Conservation (phyloP, 30 jellyfish, hydroid and myxozoan species). For the Chrysaora quinquecirrha region DNA sequence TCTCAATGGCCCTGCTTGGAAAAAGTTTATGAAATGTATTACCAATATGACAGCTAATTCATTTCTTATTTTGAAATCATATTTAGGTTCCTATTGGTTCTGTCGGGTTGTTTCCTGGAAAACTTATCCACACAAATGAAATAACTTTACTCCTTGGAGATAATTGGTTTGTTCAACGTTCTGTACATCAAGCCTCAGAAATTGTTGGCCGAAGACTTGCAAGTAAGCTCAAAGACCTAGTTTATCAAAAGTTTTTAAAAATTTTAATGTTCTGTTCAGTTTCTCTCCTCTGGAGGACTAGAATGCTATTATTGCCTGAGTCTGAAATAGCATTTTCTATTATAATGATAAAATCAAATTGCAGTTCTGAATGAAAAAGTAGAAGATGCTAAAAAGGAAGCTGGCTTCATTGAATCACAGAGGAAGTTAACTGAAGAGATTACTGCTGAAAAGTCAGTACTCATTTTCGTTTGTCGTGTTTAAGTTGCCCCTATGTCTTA, state of each 20-base stretch:
- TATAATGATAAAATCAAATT: background rate
- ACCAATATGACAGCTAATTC: background rate
- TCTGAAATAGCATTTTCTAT: too few species aligned
- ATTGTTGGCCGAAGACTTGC: conserved; percentile 70
- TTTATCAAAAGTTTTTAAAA: too few species aligned
- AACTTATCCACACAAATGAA: conserved; percentile 89
- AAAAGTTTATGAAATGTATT: background rate
- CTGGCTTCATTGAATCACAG: conserved; percentile 29
- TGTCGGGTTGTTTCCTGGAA: conserved; percentile 86
- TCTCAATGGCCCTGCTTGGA: background rate
- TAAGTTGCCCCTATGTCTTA: too few species aligned
- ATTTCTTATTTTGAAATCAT: background rate
- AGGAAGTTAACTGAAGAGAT: conserved; percentile 13
- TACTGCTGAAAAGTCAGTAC: conserved; percentile 13
- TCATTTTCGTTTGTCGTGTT: too few species aligned
- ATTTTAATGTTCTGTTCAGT: background rate
- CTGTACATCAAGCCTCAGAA: conserved; percentile 85
- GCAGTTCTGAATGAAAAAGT: conserved; percentile 44
- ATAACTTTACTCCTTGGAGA: conserved; percentile 92
- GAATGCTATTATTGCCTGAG: too few species aligned
- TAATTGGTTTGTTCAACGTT: conserved; percentile 83
- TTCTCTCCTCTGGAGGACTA: too few species aligned
- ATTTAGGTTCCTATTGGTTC: conserved; percentile 90
- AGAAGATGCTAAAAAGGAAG: conserved; percentile 33
- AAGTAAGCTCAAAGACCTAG: conserved; percentile 34